These are phyloP conservation scores for Leucania comma DNA, from an alignment of 2,888 invertebrate genomes.

Conservation along the genomic window DNA sequence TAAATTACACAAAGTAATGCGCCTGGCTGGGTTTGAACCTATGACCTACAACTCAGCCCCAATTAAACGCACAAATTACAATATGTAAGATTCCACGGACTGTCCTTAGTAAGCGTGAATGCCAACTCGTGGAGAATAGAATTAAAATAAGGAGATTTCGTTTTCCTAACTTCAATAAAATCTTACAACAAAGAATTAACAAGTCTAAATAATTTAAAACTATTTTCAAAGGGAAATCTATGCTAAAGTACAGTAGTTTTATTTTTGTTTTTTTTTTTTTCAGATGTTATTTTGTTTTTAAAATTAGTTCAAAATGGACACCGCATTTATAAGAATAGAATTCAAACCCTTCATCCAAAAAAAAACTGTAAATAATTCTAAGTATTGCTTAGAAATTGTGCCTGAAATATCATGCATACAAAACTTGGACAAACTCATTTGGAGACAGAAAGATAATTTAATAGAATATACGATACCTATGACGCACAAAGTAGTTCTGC, in stretches of 20 bases:
- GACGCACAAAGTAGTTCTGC: constrained; percentile 81
- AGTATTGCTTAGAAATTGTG: constrained; percentile 81
- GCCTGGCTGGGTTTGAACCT: too few relatives aligned
- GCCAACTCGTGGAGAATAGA: background rate
- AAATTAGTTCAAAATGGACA: constrained; percentile 72
- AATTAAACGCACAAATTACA: background rate
- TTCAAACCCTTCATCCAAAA: constrained; percentile 79
- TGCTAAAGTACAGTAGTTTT: constrained; percentile 19
- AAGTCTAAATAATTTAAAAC: background rate
- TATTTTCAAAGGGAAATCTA: background rate
- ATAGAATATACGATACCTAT: constrained; percentile 83
- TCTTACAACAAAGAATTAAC: background rate
- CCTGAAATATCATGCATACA: constrained; percentile 79
- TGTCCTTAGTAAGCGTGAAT: background rate
- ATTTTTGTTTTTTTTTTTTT: constrained; percentile 41
- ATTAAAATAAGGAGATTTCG: background rate
- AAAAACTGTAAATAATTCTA: constrained; percentile 68
- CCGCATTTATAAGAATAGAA: constrained; percentile 78
- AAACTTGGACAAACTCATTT: constrained; percentile 81
- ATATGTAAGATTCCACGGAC: background rate
- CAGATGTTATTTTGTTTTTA: constrained; percentile 45
- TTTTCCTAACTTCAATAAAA: background rate
- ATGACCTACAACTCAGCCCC: too few relatives aligned
- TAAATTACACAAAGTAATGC: too few relatives aligned
- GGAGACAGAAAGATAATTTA: constrained; percentile 72